These are phyloP conservation scores for Pseudonaja textilis DNA, from an alignment of 2,113 vertebrate species.

Conservation along the genomic window DNA sequence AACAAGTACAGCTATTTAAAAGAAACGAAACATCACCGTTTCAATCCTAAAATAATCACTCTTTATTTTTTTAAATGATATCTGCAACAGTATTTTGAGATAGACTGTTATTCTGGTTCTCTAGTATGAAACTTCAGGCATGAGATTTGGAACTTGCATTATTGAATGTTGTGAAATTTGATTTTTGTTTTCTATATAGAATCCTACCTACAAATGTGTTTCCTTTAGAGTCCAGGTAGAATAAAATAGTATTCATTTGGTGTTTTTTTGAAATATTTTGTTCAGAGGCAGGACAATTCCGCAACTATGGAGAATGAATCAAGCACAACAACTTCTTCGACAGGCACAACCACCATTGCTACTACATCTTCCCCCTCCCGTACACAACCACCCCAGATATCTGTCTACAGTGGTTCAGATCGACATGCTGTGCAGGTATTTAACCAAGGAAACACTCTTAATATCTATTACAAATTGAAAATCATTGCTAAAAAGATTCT, in stretches of 20 bases:
- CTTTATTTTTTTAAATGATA: not conserved
- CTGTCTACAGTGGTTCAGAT: constrained; percentile 83
- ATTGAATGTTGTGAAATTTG: not conserved
- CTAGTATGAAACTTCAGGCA: not conserved
- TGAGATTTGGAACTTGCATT: not conserved
- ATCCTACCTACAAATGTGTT: not conserved
- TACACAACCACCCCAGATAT: constrained; percentile 75
- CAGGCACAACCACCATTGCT: constrained; percentile 70
- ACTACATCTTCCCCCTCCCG: constrained; percentile 71
- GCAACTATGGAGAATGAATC: constrained; percentile 78
- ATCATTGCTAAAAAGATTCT: not conserved
- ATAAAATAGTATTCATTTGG: constrained; percentile 20
- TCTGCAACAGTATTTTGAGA: not conserved
- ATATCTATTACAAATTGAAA: accelerated
- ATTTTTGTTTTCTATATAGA: not conserved
- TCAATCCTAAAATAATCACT: not conserved
- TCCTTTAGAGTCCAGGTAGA: not conserved
- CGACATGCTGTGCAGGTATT: constrained; percentile 88
- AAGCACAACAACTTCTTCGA: constrained; percentile 71
- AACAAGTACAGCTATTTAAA: not conserved
- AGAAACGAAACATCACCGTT: not conserved
- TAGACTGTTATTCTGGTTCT: not conserved
- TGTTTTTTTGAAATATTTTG: constrained; percentile 20
- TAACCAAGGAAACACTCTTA: not conserved
- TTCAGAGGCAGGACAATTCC: constrained; percentile 58